Base-by-base conservation (phyloP, 2,797 vertebrate genomes). In the Gambelia wislizenii region DNA sequence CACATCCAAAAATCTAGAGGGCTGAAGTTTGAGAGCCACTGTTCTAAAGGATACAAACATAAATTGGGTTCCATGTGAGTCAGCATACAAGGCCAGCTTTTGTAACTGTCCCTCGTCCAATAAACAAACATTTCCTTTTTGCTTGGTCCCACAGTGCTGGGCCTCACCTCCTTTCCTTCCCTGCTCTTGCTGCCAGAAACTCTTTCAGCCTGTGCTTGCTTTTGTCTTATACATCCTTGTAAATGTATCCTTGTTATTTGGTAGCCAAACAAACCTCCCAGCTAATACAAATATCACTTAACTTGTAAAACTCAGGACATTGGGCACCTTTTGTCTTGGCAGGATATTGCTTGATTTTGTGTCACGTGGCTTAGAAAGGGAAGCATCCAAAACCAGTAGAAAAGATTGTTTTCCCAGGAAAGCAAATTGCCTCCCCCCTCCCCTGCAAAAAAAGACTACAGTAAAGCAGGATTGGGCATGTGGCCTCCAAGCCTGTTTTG, bases 211-310 rank as follows among this genome's bases (percentile, higher is more conserved):
- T 49, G 25, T 49, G 25, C 22, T 10, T 36, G 14, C 16, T 16
- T 56, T 54, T 27, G 61, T 54, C 72, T 82, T 69, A 18, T 54
- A 49, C 76, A 6, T 33, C 76, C 49, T 16, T 8, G 4, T 76
- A 76, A 76, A 42, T 14, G 56, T 39, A 47, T 87, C 67, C 86
- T 80, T 8, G 27, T 54, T 33, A 27, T 47, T 67, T 1, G 64
- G 52, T 87, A 33, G 52, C 56, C 87, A 88, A 88, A 88, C 54
- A 88, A 83, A 83, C 87, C 87, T 59, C 79, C 87, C 39, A 83
- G 42, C 64, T 49, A 72, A 64, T 27, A 25, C 70, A 88, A 83
- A 88, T 80, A 88, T 20, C 52, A 14, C 6, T 61, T 8, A 36
- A 47, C 20, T 20, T 80, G 30, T 42, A 54, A 80, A 80, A 18